These are phyloP conservation scores for Cosmopolites sordidus DNA, from an alignment of 2,888 invertebrate species.

Conservation along the genomic window DNA sequence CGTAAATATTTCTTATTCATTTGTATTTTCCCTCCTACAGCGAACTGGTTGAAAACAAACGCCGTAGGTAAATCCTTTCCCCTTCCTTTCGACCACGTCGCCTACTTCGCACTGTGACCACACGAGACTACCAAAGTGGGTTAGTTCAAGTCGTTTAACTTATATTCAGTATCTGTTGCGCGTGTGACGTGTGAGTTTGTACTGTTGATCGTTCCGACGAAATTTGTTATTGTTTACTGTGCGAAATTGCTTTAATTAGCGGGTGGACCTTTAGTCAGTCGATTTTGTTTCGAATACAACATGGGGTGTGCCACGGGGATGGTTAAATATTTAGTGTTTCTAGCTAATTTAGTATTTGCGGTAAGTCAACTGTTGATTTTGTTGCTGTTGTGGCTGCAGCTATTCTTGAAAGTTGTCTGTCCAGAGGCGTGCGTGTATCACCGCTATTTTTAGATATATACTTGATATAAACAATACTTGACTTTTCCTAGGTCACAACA, in stretches of 20 bases:
- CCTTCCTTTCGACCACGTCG: too few relatives aligned
- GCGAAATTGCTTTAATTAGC: too few relatives aligned
- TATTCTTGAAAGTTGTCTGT: neutral
- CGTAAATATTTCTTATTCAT: too few relatives aligned
- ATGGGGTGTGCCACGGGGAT: slow-evolving; percentile 48
- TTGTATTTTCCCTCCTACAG: too few relatives aligned
- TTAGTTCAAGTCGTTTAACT: neutral
- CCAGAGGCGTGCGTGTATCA: too few relatives aligned
- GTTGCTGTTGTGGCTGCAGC: neutral
- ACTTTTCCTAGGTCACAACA: too few relatives aligned
- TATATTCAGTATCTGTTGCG: neutral
- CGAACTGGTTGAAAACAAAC: too few relatives aligned
- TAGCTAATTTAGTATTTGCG: slow-evolving; percentile 60
- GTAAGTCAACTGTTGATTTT: slow-evolving; percentile 54
- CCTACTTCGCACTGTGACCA: neutral
- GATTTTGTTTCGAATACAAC: too few relatives aligned
- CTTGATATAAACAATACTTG: neutral
- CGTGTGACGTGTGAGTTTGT: neutral
- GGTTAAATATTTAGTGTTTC: slow-evolving; percentile 46
- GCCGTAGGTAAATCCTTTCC: too few relatives aligned
- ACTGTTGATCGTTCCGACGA: too few relatives aligned
- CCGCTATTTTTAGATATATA: neutral
- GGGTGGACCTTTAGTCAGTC: too few relatives aligned
- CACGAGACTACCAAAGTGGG: neutral
- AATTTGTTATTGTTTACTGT: neutral